phyloP scores from a whole-genome alignment of 1,140 invertebrate species.

The Drosophila nigrodunni region DNA sequence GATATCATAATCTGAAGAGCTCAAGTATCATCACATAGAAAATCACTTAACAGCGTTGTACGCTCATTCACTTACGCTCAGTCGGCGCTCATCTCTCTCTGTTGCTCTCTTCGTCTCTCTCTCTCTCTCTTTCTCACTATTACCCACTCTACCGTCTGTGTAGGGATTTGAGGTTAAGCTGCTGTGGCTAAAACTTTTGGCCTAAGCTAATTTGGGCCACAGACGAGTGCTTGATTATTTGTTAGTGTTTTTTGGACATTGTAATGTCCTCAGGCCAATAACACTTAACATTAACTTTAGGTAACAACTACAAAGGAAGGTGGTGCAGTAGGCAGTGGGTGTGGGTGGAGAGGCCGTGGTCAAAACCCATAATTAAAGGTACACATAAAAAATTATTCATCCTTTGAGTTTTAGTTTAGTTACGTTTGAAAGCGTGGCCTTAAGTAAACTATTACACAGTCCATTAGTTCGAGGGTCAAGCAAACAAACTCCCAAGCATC shows the following conservation, averaged over 20 bases:
- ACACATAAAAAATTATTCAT: conserved; percentile 1
- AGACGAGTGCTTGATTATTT: conserved; percentile 76
- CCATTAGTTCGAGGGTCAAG: conserved; percentile 57
- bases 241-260: conserved; percentile 43
- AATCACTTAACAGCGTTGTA: conserved; percentile 79
- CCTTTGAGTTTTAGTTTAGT: conserved; percentile 53
- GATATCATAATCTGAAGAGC: conserved; percentile 80
- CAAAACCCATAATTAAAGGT: conserved; percentile 35
- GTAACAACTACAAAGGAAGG: conserved; percentile 18
- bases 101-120: background rate
- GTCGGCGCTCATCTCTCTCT: conserved; percentile 2
- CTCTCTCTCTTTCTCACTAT: background rate
- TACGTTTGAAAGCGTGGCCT: conserved; percentile 38
- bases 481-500: conserved; percentile 14
- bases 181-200: conserved; percentile 81
- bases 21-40: conserved; percentile 83
- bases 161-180: conserved; percentile 78
- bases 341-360: background rate
- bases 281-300: conserved; percentile 69
- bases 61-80: conserved; percentile 7
- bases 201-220: conserved; percentile 75
- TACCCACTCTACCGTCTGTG: background rate
- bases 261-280: conserved; percentile 68
- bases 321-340: too few relatives aligned
- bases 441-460: conserved; percentile 72